These are phyloP conservation scores for Chrysogorgia sp. DNA, from an alignment of 92 coral and sea anemone genomes.

Conservation along the genomic window DNA sequence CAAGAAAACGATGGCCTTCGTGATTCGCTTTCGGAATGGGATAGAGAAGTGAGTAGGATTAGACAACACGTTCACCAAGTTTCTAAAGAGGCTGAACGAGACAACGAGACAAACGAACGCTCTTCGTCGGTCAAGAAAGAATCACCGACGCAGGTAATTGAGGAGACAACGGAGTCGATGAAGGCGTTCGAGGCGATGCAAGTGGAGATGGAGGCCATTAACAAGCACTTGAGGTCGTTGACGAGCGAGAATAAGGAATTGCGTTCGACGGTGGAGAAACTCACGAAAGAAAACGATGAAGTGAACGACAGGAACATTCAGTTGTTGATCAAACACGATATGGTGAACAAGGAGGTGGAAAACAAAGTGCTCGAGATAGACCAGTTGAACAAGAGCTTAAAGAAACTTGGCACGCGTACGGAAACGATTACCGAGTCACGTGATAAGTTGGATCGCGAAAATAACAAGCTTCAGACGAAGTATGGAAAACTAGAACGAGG, in stretches of 20 bases:
- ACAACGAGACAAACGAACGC: slow-evolving; percentile 3
- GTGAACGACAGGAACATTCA: slow-evolving; percentile 15
- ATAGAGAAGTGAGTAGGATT: slow-evolving; percentile 15
- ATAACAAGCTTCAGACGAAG: slow-evolving; percentile 1
- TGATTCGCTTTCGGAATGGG: slow-evolving; percentile 45
- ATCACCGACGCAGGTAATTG: neutral
- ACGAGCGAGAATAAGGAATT: slow-evolving; percentile 64
- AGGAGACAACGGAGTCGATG: neutral
- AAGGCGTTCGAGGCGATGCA: slow-evolving; percentile 70
- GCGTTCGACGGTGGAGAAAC: neutral
- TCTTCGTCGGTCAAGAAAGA: neutral
- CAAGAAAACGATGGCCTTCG: slow-evolving; percentile 31
- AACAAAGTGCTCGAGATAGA: slow-evolving; percentile 6
- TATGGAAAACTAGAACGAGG: slow-evolving; percentile 68
- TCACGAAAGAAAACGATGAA: slow-evolving; percentile 13
- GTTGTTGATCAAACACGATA: slow-evolving; percentile 30
- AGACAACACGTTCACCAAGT: slow-evolving; percentile 25
- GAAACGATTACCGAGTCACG: slow-evolving; percentile 10
- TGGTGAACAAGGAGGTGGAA: slow-evolving; percentile 31
- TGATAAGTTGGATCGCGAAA: slow-evolving; percentile 19
- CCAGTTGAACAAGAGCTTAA: slow-evolving; percentile 1
- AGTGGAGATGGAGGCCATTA: slow-evolving; percentile 70
- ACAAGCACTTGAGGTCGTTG: slow-evolving; percentile 65
- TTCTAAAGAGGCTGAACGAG: slow-evolving; percentile 19
- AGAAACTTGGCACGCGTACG: neutral